Conservation (phyloP, 1,140 invertebrate species). For the Drosophila persimilis region DNA sequence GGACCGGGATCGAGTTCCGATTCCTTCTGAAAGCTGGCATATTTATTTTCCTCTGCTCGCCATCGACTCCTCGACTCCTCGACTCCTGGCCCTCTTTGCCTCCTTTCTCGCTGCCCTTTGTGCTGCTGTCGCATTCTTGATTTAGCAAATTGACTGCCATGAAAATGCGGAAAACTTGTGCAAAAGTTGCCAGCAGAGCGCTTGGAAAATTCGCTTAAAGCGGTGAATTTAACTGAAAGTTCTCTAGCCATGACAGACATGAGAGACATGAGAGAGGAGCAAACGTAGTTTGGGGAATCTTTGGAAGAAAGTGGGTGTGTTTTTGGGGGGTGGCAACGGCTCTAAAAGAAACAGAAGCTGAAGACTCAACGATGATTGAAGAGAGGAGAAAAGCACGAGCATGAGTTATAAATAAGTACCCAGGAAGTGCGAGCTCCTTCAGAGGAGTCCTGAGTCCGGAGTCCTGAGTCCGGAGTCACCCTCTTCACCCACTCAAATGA, state of each 20-base stretch:
- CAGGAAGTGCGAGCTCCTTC: too few species aligned
- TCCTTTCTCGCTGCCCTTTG: not conserved
- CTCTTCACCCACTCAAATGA: too few species aligned
- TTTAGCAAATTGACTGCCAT: constrained; percentile 59
- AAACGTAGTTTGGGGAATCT: too few species aligned
- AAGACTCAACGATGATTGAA: not conserved
- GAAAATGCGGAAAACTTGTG: constrained; percentile 47
- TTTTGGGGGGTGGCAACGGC: too few species aligned
- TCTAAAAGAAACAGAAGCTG: not conserved
- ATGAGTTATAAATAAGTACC: too few species aligned
- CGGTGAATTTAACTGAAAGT: constrained; percentile 32
- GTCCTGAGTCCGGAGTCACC: too few species aligned
- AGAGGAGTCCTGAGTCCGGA: too few species aligned
- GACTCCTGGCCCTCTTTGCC: too few species aligned
- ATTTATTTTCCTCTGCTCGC: constrained; percentile 34
- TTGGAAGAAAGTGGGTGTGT: too few species aligned
- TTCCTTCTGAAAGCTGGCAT: constrained; percentile 41
- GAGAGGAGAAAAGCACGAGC: not conserved
- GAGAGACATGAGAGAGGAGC: not conserved
- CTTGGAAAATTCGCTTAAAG: constrained; percentile 42
- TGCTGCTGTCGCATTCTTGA: constrained; percentile 46
- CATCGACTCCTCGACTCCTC: too few species aligned
- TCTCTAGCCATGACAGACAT: constrained; percentile 8
- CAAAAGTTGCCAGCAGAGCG: constrained; percentile 38
- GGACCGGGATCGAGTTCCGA: constrained; percentile 39